A percentile compares a stretch with the other conserved stretches of the same genome.
These are phyloP conservation scores for Theonella swinhoei DNA, from an alignment of 37 sponge, comb jelly and placozoan genomes.

Conservation along the genomic window DNA sequence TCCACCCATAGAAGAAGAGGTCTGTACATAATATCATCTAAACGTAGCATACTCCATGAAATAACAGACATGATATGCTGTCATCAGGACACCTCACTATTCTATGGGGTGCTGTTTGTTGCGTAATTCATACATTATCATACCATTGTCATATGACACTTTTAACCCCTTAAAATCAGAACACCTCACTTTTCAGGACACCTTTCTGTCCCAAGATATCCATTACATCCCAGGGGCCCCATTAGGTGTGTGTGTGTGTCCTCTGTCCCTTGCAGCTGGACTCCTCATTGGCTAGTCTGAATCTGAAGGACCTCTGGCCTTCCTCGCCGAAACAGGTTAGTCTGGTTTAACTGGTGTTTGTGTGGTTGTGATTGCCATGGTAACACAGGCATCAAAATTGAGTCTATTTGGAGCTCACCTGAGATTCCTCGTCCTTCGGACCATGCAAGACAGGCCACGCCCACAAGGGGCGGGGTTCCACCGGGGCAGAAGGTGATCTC, in stretches of 20 bases:
- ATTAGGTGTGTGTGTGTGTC: too few relatives aligned
- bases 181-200: not conserved
- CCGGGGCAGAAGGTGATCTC: slow-evolving; percentile 18
- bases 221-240: too few relatives aligned
- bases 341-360: too few relatives aligned
- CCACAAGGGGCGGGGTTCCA: slow-evolving; percentile 5
- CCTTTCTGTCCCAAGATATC: not conserved
- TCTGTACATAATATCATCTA: not conserved
- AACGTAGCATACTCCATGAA: not conserved
- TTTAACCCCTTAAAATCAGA: not conserved
- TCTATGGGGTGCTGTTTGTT: too few relatives aligned
- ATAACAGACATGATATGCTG: not conserved
- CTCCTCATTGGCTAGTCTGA: not conserved
- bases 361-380: too few relatives aligned
- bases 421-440: not conserved
- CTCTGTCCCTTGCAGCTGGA: not conserved
- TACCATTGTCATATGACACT: too few relatives aligned
- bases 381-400: too few relatives aligned
- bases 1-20: not conserved
- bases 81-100: not conserved
- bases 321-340: slow-evolving; percentile 37
- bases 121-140: too few relatives aligned
- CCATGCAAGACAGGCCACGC: too few relatives aligned
- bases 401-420: slow-evolving; percentile 57
- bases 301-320: slow-evolving; percentile 44